Evolutionary conservation across 2,888 invertebrate genomes (phyloP).

Genomic region (Busseola fusca): DNA sequence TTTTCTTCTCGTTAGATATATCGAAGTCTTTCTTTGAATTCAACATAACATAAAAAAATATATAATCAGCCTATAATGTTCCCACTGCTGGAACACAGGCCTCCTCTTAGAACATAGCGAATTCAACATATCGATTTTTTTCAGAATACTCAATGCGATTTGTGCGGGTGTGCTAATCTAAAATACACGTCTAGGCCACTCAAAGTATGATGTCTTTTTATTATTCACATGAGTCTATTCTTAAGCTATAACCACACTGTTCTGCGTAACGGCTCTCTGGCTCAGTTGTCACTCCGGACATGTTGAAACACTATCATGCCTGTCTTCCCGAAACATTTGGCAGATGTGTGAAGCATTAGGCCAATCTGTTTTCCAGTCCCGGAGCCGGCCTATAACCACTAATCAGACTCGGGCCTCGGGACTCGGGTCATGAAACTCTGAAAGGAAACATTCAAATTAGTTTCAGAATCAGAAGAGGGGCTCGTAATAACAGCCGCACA

Average conservation of each 20-base stretch:
- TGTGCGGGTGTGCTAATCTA: conserved; percentile 4
- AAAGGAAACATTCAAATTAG: no score
- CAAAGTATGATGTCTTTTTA: conserved; percentile 21
- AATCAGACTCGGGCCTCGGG: neutral
- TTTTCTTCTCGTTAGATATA: neutral
- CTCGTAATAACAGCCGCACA: no score
- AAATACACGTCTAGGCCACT: neutral
- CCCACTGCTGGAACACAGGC: no score
- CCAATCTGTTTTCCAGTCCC: no score
- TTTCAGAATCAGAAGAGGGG: no score
- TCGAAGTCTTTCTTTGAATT: neutral
- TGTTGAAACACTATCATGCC: neutral
- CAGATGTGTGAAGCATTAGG: neutral
- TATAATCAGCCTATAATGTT: no score
- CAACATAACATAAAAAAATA: no score
- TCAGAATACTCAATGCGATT: neutral
- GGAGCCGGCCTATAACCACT: no score
- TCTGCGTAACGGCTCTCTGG: neutral
- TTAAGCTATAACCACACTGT: neutral
- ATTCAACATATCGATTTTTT: neutral
- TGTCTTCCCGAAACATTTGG: no score
- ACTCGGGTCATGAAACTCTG: no score
- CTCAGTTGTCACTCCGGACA: neutral
- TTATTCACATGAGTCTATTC: neutral
- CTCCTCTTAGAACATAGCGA: no score